phyloP scores from a whole-genome alignment of 2,797 vertebrate genomes.

The Hipposideros larvatus region DNA sequence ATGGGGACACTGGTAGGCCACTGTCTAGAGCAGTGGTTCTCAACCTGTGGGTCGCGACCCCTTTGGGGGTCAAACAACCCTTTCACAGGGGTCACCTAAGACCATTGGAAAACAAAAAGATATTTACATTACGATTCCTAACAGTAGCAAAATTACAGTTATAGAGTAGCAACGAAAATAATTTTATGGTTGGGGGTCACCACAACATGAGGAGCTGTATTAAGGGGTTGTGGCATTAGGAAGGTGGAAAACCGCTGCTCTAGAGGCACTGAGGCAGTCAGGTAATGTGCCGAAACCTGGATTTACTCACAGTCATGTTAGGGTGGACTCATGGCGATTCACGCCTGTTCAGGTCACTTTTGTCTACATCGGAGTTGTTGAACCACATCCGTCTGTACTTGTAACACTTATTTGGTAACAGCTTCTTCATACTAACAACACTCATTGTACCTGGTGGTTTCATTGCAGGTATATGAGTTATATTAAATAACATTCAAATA shows the following conservation, averaged over 20 bases:
- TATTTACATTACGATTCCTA: too few species aligned
- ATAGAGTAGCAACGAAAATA: too few species aligned
- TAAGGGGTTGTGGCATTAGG: too few species aligned
- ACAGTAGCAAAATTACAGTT: too few species aligned
- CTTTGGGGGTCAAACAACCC: too few species aligned
- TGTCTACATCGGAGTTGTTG: background rate
- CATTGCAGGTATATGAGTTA: background rate
- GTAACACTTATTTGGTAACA: conserved; percentile 54
- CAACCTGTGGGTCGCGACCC: too few species aligned
- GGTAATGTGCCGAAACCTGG: conserved; percentile 3
- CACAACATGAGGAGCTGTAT: too few species aligned
- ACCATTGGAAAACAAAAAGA: too few species aligned
- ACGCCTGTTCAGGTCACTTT: conserved; percentile 29
- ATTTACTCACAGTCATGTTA: conserved; percentile 24
- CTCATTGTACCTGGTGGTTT: conserved; percentile 48
- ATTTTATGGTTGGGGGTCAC: too few species aligned
- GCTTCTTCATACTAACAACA: conserved; percentile 49
- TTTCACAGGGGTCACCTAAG: too few species aligned
- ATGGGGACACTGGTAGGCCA: background rate
- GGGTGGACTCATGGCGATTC: background rate
- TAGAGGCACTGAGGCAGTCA: background rate
- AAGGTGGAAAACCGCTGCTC: too few species aligned
- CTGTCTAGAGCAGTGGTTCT: background rate
- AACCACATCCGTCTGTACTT: background rate
- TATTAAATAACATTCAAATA: conserved; percentile 61